These are phyloP conservation scores for Andricus curvator DNA, from an alignment of 2,888 invertebrate genomes.

Conservation along the genomic window DNA sequence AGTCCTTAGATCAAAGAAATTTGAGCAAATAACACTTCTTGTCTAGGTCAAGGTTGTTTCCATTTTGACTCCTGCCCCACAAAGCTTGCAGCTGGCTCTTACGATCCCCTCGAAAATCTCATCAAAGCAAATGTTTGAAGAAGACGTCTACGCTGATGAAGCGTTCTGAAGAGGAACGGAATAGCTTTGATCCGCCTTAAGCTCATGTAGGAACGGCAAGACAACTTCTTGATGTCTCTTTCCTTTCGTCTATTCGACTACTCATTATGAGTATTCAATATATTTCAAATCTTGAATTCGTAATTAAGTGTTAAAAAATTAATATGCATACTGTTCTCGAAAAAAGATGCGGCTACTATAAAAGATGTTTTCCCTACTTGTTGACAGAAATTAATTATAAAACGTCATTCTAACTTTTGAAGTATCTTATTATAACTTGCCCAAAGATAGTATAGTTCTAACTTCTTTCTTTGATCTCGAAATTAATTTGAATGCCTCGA, in stretches of 20 bases:
- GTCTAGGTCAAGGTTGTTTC: slow-evolving; percentile 58
- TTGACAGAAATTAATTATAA: neutral
- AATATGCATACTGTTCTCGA: neutral
- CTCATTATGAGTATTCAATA: slow-evolving; percentile 8
- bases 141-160: slow-evolving; percentile 36
- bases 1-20: neutral
- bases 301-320: neutral
- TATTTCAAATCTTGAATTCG: neutral
- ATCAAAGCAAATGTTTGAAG: slow-evolving; percentile 36
- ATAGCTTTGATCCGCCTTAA: slow-evolving; percentile 35
- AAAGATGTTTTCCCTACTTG: neutral
- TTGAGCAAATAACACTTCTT: slow-evolving; percentile 47
- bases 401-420: neutral
- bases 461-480: neutral
- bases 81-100: slow-evolving; percentile 52
- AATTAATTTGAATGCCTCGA: slow-evolving; percentile 1
- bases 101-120: slow-evolving; percentile 46
- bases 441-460: neutral
- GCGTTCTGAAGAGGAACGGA: slow-evolving; percentile 35
- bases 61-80: slow-evolving; percentile 22
- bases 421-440: too few relatives aligned
- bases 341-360: neutral
- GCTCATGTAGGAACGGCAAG: slow-evolving; percentile 14
- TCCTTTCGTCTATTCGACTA: neutral
- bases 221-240: slow-evolving; percentile 28